Evolutionary conservation across 2,113 vertebrate species (phyloP), one percentile per base, ranked within the genome.

Genomic region (Acanthisitta chloris): DNA sequence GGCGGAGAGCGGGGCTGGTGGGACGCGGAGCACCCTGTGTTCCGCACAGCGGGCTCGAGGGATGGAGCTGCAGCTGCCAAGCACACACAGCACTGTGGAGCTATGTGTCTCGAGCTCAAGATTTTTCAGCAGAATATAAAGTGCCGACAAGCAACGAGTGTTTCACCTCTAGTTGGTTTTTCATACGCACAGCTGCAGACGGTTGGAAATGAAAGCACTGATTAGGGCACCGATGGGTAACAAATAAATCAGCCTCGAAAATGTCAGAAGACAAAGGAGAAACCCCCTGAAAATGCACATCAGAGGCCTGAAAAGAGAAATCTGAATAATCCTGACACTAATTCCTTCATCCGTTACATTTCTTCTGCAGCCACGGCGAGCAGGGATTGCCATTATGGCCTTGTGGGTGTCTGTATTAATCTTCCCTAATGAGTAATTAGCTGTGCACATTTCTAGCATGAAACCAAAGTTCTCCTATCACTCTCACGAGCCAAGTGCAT

Each of bases 11-110:
- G 51, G 16, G 1, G 69, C 23, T 1, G 65, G 29, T 0, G 46
- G 70, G 42, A 57, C 13, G 3, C 3, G 19, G 46, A 14, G 5
- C 42, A 1, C 8, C 1, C 46, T 2, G 18, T 0, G 1, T 2
- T 12, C 17, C 59, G 55, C 40, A 23, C 2, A 8, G 38, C 7
- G 31, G 13, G 36, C n/a, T 4, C 1, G 0, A 43, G 29, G n/a
- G 18, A 66, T 31, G 65, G 31, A 79, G 65, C 23, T 1, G 3
- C 42, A 66, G 86, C 49, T 4, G 3, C 49, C 0, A 4, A 74
- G 76, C 1, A 1, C 51, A 7, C 5, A 2, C 21, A 1, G 9
- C 29, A 40, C 58, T 13, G 19, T 0, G 11, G 31, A 46, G 55
- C 2, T 14, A 4, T 4, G 2, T 16, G 57, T 43, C 55, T 64